These are phyloP conservation scores for Scytalopus superciliaris DNA, from an alignment of 2,113 vertebrate species.

Conservation along the genomic window DNA sequence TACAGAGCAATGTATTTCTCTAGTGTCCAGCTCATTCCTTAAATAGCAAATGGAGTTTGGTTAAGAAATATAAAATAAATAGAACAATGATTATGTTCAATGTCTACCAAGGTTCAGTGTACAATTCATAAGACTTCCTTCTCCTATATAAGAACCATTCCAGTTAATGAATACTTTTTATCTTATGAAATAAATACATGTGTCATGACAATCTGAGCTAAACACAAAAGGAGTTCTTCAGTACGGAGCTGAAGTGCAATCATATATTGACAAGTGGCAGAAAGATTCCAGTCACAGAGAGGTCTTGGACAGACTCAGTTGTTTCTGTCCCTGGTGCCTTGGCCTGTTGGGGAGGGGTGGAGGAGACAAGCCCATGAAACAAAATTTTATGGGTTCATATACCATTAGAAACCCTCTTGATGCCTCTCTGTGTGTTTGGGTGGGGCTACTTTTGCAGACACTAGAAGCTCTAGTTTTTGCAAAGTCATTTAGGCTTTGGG, in stretches of 20 bases:
- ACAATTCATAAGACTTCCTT: background rate
- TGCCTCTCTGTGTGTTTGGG: too few species aligned
- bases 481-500: too few species aligned
- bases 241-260: background rate
- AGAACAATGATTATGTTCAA: background rate
- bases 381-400: background rate
- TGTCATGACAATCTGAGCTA: background rate
- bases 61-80: background rate
- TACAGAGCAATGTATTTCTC: background rate
- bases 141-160: background rate
- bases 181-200: background rate
- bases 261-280: background rate
- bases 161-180: background rate
- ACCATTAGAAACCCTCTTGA: background rate
- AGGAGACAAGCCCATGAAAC: background rate
- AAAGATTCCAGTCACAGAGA: background rate
- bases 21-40: background rate
- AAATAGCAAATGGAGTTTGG: background rate
- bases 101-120: background rate
- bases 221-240: background rate
- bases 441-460: too few species aligned
- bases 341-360: background rate
- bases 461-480: too few species aligned
- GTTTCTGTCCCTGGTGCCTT: background rate
- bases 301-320: background rate